phyloP scores from a whole-genome alignment of 2,797 vertebrate genomes.

The Odontamblyopus lacepedii region DNA sequence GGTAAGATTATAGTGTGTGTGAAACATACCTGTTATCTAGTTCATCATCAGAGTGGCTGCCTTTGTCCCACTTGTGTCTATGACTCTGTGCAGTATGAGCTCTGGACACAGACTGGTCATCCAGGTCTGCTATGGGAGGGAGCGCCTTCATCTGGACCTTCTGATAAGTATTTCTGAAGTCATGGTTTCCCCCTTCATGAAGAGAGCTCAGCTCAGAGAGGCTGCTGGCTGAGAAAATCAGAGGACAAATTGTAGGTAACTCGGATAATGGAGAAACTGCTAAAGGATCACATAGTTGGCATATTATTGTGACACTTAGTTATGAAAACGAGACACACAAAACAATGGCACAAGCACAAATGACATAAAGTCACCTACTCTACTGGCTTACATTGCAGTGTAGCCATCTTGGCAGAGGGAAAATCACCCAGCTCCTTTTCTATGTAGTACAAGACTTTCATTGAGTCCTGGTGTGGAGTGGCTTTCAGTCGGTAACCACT shows the following conservation, averaged over 20 bases:
- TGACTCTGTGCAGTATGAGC: constrained; percentile 43
- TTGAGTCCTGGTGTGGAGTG: constrained; percentile 87
- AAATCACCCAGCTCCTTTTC: constrained; percentile 92
- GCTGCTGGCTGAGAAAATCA: constrained; percentile 78
- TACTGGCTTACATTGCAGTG: constrained; percentile 87
- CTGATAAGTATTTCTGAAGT: constrained; percentile 87
- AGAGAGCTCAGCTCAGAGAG: constrained; percentile 95
- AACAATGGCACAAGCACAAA: constrained; percentile 24
- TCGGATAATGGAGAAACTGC: too few species aligned
- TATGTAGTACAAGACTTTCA: constrained; percentile 92
- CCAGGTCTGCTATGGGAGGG: constrained; percentile 80
- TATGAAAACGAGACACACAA: constrained; percentile 9
- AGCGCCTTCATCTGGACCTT: constrained; percentile 87
- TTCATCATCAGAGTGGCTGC: constrained; percentile 69
- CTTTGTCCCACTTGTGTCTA: constrained; percentile 54
- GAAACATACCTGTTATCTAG: constrained; percentile 67
- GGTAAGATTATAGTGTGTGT: background rate
- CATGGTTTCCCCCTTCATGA: constrained; percentile 84
- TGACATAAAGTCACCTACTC: constrained; percentile 39
- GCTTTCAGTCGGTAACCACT: constrained; percentile 90
- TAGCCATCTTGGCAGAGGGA: constrained; percentile 83
- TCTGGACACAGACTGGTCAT: constrained; percentile 70
- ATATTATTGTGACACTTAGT: background rate
- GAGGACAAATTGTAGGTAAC: background rate
- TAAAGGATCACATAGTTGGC: background rate